A percentile compares a stretch with the other conserved stretches of the same genome.
phyloP scores from a whole-genome alignment of 2,888 invertebrate genomes.

The Pheosia tremula region DNA sequence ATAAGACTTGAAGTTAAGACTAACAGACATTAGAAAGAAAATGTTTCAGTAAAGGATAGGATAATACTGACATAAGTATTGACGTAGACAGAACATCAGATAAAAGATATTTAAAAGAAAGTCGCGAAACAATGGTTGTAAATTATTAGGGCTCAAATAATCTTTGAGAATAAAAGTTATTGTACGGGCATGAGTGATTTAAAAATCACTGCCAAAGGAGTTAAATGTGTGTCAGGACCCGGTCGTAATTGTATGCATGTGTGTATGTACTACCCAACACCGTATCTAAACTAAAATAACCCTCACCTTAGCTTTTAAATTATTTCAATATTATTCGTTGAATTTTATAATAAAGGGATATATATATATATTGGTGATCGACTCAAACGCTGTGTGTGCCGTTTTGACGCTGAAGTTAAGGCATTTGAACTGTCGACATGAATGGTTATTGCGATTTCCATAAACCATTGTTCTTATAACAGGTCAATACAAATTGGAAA shows the following conservation, averaged over 20 bases:
- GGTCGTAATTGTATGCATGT: constrained; percentile 33
- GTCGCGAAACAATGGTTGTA: constrained; percentile 16
- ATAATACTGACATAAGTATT: neutral
- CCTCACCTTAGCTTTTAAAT: constrained; percentile 27
- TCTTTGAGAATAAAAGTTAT: neutral
- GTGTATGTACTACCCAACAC: constrained; percentile 35
- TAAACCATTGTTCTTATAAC: too few relatives aligned
- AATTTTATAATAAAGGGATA: constrained; percentile 14
- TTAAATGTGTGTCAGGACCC: constrained; percentile 44
- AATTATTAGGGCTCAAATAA: neutral
- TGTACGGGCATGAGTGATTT: neutral
- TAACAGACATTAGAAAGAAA: neutral
- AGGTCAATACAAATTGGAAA: too few relatives aligned
- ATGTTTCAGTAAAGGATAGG: neutral
- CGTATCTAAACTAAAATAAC: constrained; percentile 27
- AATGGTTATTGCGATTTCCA: too few relatives aligned
- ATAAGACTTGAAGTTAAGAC: neutral
- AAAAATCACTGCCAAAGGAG: constrained; percentile 39
- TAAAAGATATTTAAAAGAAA: neutral
- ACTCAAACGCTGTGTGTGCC: constrained; percentile 10
- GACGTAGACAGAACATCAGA: neutral
- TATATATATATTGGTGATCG: constrained; percentile 17
- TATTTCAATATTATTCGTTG: constrained; percentile 24
- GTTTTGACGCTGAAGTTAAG: constrained; percentile 23
- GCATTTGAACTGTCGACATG: neutral